Evolutionary conservation across 2,888 invertebrate species (phyloP), one percentile per base, ranked within the genome.

Genomic region (Drosophila planitibia): DNA sequence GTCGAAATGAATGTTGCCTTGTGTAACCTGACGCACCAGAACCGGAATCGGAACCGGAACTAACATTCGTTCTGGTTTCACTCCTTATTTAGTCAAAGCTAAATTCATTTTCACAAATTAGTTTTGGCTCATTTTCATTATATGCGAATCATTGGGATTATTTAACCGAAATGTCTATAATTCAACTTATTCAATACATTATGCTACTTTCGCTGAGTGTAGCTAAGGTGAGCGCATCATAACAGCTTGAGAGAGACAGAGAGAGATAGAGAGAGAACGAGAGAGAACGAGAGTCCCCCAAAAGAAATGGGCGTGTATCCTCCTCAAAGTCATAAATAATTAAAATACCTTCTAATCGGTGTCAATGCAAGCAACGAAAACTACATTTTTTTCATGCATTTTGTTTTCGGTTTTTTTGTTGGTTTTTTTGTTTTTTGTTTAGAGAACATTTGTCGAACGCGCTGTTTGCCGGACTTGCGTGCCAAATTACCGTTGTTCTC

Each of bases 321-420:
- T 85, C 89, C 81, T 86, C 89, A 89, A 89, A 91, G 91, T 91
- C 91, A 92, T 92, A 91, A 91, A 85, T 79, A 88, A 89, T 90
- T 91, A 91, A 91, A 90, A 91, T 90, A 82, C 89, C 83, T 85
- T 88, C 83, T 84, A 89, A 91, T 91, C 85, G 79, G 89, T 92
- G 91, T 91, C 92, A 92, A 91, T 91, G 91, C 80, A 84, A 91
- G 61, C 74, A 58, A 68, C 72, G 63, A 65, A 75, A 74, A 78
- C 76, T 71, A 47, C 70, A 74, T 72, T 73, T 75, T 76, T 74
- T 59, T 32, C 28, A 33, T 22, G 47, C 47, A 12, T 41, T 59
- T 25, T 54, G 28, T 44, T 63, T 25, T 55, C 5, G 35, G 39
- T 54, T 47, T 54, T 49, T 28, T 37, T 61, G 14, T 28, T 19